Base-by-base conservation (phyloP, 1,140 invertebrate species). In the Aphidius ervi region DNA sequence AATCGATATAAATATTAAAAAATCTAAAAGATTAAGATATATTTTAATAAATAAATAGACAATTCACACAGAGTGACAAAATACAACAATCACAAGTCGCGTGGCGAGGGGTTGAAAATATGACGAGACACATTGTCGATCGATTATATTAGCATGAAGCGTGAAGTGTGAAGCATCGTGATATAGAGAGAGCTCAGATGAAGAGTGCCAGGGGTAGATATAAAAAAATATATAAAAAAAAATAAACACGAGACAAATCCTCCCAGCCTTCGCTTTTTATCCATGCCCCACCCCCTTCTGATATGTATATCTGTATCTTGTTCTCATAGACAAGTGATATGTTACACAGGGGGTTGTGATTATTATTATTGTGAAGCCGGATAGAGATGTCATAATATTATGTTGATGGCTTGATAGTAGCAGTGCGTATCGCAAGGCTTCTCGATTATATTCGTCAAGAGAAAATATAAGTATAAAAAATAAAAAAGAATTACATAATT, bases 301-400 rank as follows among this genome's bases (percentile, higher is more conserved):
- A 16, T 16, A 16, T 16, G 1, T 16, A 16, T 16, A 16, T 16
- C 16, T 16, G 16, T 16, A 16, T 16, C 16, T 16, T 16, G 16
- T 16, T 16, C 16, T 16, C 16, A 16, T 16, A 16, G 16, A 16
- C 16, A 16, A 16, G 16, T 16, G 16, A 16, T 16, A 55, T 50
- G 61, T 42, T 58, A 61, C 50, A 60, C 63, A 67, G 64, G 70
- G 68, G 67, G 16, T 64, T 67, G 65, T 50, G 58, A 43, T 16
- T 16, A 16, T 16, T 16, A 16, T 16, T 16, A 16, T 16, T 16
- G 16, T 20, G 61, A 46, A 31, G 46, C 48, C 69, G 69, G 66
- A 75, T 70, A 68, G 68, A 77, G 74, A 77, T 70, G 73, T 76
- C 74, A 77, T 71, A 73, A 73, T 75, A 76, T 77, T 76, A 66